Base-by-base conservation (phyloP, 2,888 invertebrate species). In the Drosophila robusta region DNA sequence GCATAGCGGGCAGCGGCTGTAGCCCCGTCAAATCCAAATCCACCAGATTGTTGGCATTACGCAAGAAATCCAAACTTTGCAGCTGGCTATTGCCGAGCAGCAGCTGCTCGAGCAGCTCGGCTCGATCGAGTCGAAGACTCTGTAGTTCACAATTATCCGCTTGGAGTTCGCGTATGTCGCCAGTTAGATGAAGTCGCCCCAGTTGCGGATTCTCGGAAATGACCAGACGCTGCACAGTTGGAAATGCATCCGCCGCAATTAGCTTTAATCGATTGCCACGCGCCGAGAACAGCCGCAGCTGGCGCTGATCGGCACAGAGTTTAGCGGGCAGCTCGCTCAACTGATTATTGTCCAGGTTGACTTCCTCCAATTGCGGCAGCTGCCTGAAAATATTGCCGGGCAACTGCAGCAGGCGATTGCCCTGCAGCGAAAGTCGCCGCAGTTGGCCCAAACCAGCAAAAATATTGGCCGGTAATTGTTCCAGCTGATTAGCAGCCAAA, bases 1-100 rank as follows among this genome's bases (percentile, higher is more conserved):
- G 83, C 29, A 80, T 41, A 0, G 24, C 47, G 5, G 57, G 65
- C n/a, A 82, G 47, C 11, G 58, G 36, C 5, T 69, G 51, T 11
- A 82, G 63, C 0, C 80, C 80, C 1, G 80, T 63, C 5, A 81
- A 16, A 56, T 81, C 83, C 55, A 81, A 18, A 8, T 82, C 80
- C 4, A 78, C 36, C 2, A 81, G 36, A 18, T 47, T 64, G 2
- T 3, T 67, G 24, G 80, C 74, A 26, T 70, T 69, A 2, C 50
- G 63, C 3, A 81, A 50, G n/a, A 81, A 81, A n/a, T 69, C 55
- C 5, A 81, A 57, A 7, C 45, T 70, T 14, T 57, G 24, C 7
- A 83, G 46, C 14, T 56, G 54, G 0, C 74, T 49, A 36, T 82
- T 73, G 42, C 70, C 54, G 1, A 81, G 32, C 22, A 65, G 42